Evolutionary conservation across 2,797 vertebrate genomes (phyloP).

Genomic region (Meriones psammophilus): DNA sequence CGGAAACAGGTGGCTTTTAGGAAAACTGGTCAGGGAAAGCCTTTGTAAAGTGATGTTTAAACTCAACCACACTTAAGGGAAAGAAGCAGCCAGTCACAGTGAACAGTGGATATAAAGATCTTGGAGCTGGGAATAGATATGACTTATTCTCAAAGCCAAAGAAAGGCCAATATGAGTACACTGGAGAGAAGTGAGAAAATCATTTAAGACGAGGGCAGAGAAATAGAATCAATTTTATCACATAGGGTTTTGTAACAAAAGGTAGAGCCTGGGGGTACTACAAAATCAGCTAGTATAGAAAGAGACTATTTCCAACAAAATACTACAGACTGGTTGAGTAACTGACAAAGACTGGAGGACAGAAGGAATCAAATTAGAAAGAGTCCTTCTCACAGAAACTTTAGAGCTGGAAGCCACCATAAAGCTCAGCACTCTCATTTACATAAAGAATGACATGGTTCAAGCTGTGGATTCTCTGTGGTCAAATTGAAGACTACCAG

Average conservation of each 20-base stretch:
- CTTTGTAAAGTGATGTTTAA: neutral
- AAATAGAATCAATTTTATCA: neutral
- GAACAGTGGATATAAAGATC: neutral
- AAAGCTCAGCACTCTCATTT: neutral
- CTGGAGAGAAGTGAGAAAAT: neutral
- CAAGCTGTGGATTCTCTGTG: neutral
- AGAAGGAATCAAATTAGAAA: neutral
- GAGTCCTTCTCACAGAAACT: neutral
- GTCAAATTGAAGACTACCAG: neutral
- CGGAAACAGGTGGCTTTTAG: neutral
- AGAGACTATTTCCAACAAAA: neutral
- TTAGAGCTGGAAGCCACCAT: neutral
- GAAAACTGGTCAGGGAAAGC: neutral
- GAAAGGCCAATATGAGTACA: neutral
- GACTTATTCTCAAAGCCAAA: neutral
- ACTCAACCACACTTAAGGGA: slow-evolving; percentile 36
- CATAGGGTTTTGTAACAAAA: neutral
- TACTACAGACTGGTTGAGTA: neutral
- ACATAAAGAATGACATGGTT: neutral
- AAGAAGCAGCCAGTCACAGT: neutral
- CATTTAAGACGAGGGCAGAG: neutral
- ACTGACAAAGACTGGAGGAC: neutral
- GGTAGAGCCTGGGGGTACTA: neutral
- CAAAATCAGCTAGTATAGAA: neutral
- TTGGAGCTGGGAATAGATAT: neutral